Conservation (phyloP, 2,888 invertebrate genomes). For the Agonopterix subpropinquella region DNA sequence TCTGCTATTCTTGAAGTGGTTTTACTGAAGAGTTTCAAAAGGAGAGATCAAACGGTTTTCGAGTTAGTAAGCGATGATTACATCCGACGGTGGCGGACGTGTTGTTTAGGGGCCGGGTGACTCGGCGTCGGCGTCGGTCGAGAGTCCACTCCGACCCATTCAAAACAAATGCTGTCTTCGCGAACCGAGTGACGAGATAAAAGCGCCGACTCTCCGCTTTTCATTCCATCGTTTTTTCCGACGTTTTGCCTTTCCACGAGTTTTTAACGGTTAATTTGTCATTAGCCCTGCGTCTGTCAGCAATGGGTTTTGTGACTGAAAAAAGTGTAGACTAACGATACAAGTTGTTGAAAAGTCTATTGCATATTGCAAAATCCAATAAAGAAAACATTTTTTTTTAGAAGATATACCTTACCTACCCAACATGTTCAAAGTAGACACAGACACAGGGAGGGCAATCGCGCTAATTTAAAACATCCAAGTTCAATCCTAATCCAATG, state of each 20-base stretch:
- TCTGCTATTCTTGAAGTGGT: no score
- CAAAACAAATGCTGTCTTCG: constrained; percentile 48
- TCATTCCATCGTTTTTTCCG: constrained; percentile 44
- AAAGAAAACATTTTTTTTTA: no score
- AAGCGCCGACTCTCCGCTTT: constrained; percentile 39
- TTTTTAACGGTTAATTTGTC: constrained; percentile 66
- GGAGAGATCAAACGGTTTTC: constrained; percentile 57
- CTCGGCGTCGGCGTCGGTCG: constrained; percentile 14
- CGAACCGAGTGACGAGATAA: constrained; percentile 46
- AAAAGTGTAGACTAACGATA: constrained; percentile 24
- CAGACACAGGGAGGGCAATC: no score
- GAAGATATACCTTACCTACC: no score
- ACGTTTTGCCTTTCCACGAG: constrained; percentile 43
- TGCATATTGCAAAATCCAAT: no score
- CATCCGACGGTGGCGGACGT: constrained; percentile 36
- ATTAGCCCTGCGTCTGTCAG: constrained; percentile 63
- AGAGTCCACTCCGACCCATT: constrained; percentile 24
- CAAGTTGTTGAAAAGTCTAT: no score
- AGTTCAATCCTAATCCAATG: no score
- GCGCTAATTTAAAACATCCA: no score
- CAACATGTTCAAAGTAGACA: no score
- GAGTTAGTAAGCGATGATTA: constrained; percentile 49
- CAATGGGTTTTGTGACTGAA: constrained; percentile 33
- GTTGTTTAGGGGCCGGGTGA: constrained; percentile 18
- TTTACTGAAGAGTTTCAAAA: constrained; percentile 26